Base-by-base conservation (phyloP, 1,140 invertebrate species). In the Anoplolepis gracilipes region DNA sequence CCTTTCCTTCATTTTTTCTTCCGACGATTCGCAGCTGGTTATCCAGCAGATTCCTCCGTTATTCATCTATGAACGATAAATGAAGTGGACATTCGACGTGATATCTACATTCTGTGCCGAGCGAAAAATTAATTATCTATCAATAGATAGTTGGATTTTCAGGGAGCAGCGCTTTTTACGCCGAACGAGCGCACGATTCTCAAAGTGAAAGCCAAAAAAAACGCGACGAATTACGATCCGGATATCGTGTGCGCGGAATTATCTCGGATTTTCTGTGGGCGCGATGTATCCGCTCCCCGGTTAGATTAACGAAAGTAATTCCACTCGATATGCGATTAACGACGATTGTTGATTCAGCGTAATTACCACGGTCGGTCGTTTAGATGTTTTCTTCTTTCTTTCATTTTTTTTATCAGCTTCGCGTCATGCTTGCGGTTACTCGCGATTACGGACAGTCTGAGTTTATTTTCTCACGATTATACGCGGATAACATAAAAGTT, bases 91-190 rank as follows among this genome's bases (percentile, higher is more conserved):
- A 11, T 53, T 11, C 59, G 36, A 25, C 46, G 75, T 36, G 76
- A 78, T 33, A 42, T 30, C n/a, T 42, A 69, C 42, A 69, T 79
- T 79, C 1, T 42, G 11, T 30, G n/a, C 33, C 67, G 57, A 28
- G 1, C 8, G 75, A 88, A 76, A 89, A 87, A 90, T 90, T 90
- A 85, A 90, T 90, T 90, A 89, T 89, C 75, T 53, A 67, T 77
- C 79, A 75, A 39, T 85, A 73, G 46, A 49, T 62, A 39, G 78
- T 13, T 72, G 77, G 70, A 77, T 70, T 62, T 69, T 13, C 39
- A 69, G 67, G 39, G 57, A 46, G 72, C 13, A 5, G 46, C 49
- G 39, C 77, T 85, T 73, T 85, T 46, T 85, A n/a, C 72, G 1
- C n/a, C 8, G n/a, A 53, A 67, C 76, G 76, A 25, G 30, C 36